Base-by-base conservation (phyloP, 2,888 invertebrate species). In the Mycalesis mineus region DNA sequence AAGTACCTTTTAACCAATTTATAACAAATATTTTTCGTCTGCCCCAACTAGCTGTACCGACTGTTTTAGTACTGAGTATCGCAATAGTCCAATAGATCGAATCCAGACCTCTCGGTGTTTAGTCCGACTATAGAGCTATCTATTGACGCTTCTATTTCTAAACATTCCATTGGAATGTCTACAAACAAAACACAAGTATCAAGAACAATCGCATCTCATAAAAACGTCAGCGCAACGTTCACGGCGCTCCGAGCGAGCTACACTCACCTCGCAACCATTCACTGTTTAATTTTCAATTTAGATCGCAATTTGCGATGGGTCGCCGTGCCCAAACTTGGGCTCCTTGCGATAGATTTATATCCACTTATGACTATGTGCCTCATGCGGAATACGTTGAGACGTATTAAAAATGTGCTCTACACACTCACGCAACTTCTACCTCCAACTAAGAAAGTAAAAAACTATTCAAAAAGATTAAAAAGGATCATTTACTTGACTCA, bases 241-340 rank as follows among this genome's bases (percentile, higher is more conserved):
- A 63, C 65, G 64, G 60, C 58, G 71, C 72, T 70, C 62, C 65
- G 57, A 69, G 70, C 72, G 60, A 57, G 52, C 63, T 65, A 67
- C 67, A 57, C 67, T 67, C 60, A 58, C 65, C 68, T 57, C 64
- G 61, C 67, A 61, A 65, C 65, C 67, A 70, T 67, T 67, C 78
- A 81, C 84, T 89, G 88, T 90, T 90, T 90, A 89, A 90, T 90
- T 90, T 90, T 90, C 90, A 90, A 90, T 90, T 90, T 86, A 90
- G 90, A 90, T 90, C 82, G 90, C 84, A 90, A 90, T 90, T 89
- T 89, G 86, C 85, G 90, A 90, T 90, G 84, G 75, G 72, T 68
- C 74, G 69, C 73, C 76, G 80, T 85, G 81, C 88, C 88, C 87
- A 86, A 88, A 86, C 84, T 80, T 73, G 81, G 81, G 86, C 83